Conservation (phyloP, 2,113 vertebrate genomes). For the Pangasianodon hypophthalmus region DNA sequence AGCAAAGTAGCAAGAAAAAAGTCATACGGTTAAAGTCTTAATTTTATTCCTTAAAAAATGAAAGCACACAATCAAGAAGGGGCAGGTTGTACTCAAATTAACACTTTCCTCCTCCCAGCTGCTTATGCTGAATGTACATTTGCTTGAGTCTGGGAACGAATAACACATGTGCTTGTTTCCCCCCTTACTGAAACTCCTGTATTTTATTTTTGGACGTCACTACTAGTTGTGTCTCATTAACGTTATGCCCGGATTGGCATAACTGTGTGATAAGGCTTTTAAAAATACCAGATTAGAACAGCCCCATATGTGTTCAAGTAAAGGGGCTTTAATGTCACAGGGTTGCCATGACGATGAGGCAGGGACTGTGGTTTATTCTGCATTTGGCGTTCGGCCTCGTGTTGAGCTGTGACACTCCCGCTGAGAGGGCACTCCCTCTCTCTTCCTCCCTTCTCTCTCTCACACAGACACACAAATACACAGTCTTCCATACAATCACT, state of each 20-base stretch:
- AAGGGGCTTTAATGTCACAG: constrained; percentile 38
- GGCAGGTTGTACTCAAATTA: background rate
- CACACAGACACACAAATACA: constrained; percentile 14
- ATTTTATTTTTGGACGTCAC: constrained; percentile 25
- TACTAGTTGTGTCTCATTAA: constrained; percentile 18
- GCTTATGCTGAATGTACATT: background rate
- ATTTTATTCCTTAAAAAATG: background rate
- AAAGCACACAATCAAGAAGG: background rate
- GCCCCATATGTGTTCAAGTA: constrained; percentile 2
- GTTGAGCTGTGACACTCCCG: constrained; percentile 17
- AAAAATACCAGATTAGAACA: constrained; percentile 6
- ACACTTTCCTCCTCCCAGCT: background rate
- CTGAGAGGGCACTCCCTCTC: constrained; percentile 1
- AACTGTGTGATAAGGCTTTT: background rate
- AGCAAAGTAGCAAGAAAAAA: background rate
- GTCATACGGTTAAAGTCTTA: background rate
- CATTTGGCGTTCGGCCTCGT: constrained; percentile 30
- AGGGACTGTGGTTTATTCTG: constrained; percentile 36
- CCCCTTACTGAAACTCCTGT: background rate
- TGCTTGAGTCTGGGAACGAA: background rate
- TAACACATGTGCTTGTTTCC: background rate
- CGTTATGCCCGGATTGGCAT: constrained; percentile 22
- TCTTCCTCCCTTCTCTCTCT: background rate
- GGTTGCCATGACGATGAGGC: constrained; percentile 43
- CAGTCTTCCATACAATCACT: background rate